phyloP scores from a whole-genome alignment of 2,113 vertebrate genomes.

The Eclectus roratus region DNA sequence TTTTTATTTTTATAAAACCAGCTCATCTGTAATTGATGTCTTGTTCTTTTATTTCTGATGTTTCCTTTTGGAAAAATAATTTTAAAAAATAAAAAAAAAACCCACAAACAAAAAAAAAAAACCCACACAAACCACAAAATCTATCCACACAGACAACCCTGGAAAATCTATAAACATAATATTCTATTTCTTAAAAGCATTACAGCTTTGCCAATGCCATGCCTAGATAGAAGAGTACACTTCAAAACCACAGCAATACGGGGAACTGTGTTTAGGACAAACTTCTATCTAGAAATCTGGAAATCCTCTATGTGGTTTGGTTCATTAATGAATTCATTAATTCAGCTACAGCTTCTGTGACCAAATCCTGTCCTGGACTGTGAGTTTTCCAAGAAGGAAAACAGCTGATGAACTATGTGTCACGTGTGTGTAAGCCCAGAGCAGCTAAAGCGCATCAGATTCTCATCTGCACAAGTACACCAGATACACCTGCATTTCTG shows the following conservation, averaged over 20 bases:
- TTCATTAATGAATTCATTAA: not conserved
- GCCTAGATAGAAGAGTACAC: rapidly evolving
- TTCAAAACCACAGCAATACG: not conserved
- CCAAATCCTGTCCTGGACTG: not conserved
- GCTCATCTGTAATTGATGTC: not conserved
- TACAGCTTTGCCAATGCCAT: not conserved
- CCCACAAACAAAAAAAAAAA: not conserved
- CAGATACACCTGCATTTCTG: not conserved
- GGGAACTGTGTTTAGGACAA: not conserved
- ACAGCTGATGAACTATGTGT: not conserved
- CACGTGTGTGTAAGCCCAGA: not conserved
- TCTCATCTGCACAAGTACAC: not conserved
- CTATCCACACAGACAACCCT: not conserved
- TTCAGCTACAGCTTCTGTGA: not conserved
- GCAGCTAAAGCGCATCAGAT: not conserved
- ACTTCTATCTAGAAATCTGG: not conserved
- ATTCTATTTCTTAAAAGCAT: not conserved
- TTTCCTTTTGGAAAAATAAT: not conserved
- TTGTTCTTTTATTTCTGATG: not conserved
- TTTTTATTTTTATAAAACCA: not conserved
- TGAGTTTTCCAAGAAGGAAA: not conserved
- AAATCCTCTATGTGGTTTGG: not conserved
- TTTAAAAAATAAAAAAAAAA: not conserved
- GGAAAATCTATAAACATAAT: not conserved
- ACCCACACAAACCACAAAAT: not conserved